Conservation (phyloP, 1,140 invertebrate species). For the Aphidius gifuensis region DNA sequence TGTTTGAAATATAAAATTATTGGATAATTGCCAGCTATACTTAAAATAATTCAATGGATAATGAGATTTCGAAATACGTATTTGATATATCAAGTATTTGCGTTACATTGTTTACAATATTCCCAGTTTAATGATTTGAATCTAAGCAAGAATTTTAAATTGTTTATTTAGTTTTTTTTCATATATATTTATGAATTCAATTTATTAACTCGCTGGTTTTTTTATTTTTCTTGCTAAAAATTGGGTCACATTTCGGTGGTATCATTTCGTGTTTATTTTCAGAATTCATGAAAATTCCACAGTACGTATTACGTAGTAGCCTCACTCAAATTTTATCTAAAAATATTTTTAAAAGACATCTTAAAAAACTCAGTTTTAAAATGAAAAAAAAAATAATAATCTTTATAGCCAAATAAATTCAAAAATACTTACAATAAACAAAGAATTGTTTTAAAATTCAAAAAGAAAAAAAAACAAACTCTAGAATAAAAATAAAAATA, state of each 20-base stretch:
- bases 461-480: neutral
- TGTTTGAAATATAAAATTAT: neutral
- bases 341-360: neutral
- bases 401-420: constrained; percentile 1
- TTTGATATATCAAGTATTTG: neutral
- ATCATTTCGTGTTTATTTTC: too few species aligned
- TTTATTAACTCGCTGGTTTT: too few species aligned
- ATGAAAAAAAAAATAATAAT: neutral
- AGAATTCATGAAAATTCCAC: too few species aligned
- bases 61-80: too few species aligned
- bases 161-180: too few species aligned
- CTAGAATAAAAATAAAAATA: constrained; percentile 1
- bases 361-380: neutral
- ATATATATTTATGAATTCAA: too few species aligned
- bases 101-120: constrained; percentile 7
- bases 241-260: too few species aligned
- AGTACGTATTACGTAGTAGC: too few species aligned
- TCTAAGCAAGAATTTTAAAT: too few species aligned
- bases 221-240: too few species aligned
- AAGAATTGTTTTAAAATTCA: neutral
- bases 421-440: constrained; percentile 2
- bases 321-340: neutral
- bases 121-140: too few species aligned
- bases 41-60: constrained; percentile 26
- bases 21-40: constrained; percentile 21